A percentile compares a stretch with the other conserved stretches of the same genome.
Conservation (phyloP, 2,797 vertebrate species). For the Menidia menidia region DNA sequence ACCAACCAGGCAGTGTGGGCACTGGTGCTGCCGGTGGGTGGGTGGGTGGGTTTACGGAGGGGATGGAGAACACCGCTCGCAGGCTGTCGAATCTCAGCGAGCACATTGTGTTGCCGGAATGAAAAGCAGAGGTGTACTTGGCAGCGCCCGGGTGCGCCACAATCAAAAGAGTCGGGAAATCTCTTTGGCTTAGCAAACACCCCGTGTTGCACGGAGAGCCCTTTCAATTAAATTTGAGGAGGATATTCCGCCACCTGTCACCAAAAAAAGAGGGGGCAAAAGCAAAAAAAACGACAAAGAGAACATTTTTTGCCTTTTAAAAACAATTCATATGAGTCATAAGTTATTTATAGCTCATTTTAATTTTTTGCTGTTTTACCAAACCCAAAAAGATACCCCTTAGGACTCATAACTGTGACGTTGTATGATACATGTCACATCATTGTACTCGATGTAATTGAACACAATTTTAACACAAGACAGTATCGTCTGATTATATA, state of each 20-base stretch:
- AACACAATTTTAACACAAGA: no score
- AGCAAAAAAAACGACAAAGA: no score
- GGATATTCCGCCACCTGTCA: constrained; percentile 38
- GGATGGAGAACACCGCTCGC: constrained; percentile 44
- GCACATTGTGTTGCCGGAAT: constrained; percentile 61
- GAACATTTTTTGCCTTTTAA: no score
- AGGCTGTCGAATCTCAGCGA: constrained; percentile 71
- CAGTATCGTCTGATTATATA: no score
- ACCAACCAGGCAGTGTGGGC: constrained; percentile 57
- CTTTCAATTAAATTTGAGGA: constrained; percentile 57
- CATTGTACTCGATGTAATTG: no score
- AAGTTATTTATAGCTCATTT: no score
- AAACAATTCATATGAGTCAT: no score
- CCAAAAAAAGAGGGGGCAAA: no score
- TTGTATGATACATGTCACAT: no score
- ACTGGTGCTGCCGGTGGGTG: constrained; percentile 32
- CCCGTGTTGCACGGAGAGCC: constrained; percentile 43
- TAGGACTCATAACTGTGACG: no score
- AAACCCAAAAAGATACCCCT: no score
- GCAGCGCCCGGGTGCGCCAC: constrained; percentile 51
- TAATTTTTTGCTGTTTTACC: no score
- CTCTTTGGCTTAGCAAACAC: constrained; percentile 57
- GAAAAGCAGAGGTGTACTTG: constrained; percentile 74
- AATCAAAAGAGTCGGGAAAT: constrained; percentile 55
- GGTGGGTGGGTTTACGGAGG: constrained; percentile 48